Conservation (phyloP, 2,797 vertebrate genomes). For the Rallus crepitans region DNA sequence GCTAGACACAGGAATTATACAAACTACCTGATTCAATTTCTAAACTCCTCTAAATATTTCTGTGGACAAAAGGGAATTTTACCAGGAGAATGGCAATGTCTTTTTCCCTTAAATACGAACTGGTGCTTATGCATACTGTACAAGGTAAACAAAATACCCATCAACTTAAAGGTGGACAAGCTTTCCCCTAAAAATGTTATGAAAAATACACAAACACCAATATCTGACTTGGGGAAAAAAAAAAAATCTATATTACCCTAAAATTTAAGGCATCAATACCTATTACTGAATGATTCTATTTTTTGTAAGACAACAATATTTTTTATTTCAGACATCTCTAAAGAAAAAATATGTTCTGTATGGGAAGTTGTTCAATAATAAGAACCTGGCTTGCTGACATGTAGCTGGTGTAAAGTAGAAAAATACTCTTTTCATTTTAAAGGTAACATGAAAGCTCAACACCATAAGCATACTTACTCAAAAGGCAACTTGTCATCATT, state of each 20-base stretch:
- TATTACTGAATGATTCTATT: neutral
- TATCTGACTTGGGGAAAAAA: neutral
- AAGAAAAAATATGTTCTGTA: neutral
- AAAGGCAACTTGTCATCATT: conserved; percentile 95
- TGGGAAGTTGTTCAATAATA: neutral
- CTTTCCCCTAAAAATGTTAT: neutral
- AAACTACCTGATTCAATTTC: neutral
- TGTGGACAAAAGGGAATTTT: neutral
- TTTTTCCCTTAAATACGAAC: neutral
- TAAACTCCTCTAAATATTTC: neutral
- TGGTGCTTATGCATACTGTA: neutral
- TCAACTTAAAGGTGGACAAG: neutral
- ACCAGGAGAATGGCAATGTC: neutral
- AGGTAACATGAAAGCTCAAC: neutral
- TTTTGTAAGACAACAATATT: neutral
- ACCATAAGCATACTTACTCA: conserved; percentile 87
- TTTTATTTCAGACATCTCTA: neutral
- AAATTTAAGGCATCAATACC: neutral
- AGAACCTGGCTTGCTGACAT: neutral
- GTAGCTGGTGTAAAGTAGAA: neutral
- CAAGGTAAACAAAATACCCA: neutral
- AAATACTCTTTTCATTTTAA: neutral
- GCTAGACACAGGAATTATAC: neutral
- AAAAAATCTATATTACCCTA: neutral
- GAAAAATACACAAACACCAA: neutral